Evolutionary conservation across 2,113 vertebrate species (phyloP).

Genomic region (Hypomesus transpacificus): DNA sequence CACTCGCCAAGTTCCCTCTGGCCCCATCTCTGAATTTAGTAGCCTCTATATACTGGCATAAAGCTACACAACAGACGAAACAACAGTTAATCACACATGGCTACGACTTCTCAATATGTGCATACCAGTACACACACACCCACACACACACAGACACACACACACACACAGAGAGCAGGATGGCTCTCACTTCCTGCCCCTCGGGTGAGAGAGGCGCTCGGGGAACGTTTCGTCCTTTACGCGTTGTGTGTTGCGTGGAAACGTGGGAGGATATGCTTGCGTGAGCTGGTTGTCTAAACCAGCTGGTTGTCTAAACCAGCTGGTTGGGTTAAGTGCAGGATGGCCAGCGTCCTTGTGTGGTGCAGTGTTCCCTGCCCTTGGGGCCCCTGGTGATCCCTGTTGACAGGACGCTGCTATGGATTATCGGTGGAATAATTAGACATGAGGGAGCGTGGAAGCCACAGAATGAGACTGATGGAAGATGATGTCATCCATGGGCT

Average conservation of each 20-base stretch:
- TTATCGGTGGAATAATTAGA: not conserved
- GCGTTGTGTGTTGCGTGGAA: not conserved
- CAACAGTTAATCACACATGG: slow-evolving; percentile 83
- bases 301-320: slow-evolving; percentile 21
- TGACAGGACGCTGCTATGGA: slow-evolving; percentile 11
- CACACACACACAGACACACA: slow-evolving; percentile 5
- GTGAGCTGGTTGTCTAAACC: slow-evolving; percentile 26
- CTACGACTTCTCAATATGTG: slow-evolving; percentile 56
- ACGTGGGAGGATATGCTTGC: not conserved
- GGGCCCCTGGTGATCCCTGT: slow-evolving; percentile 29
- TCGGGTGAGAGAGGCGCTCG: slow-evolving; percentile 20
- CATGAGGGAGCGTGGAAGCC: not conserved
- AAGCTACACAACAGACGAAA: slow-evolving; percentile 96
- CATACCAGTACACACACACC: slow-evolving; percentile 11
- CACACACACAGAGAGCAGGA: not conserved
- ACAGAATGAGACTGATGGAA: not conserved
- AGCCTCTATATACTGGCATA: slow-evolving; percentile 99
- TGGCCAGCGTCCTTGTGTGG: not conserved
- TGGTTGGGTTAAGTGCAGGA: slow-evolving; percentile 16
- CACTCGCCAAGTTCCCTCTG: slow-evolving; percentile 87
- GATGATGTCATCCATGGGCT: not conserved
- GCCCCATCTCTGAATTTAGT: slow-evolving; percentile 96
- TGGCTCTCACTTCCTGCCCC: slow-evolving; percentile 5
- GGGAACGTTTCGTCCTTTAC: not conserved
- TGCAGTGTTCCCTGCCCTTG: slow-evolving; percentile 15